These are phyloP conservation scores for Lathronympha strigana DNA, from an alignment of 2,888 invertebrate genomes.

Conservation along the genomic window DNA sequence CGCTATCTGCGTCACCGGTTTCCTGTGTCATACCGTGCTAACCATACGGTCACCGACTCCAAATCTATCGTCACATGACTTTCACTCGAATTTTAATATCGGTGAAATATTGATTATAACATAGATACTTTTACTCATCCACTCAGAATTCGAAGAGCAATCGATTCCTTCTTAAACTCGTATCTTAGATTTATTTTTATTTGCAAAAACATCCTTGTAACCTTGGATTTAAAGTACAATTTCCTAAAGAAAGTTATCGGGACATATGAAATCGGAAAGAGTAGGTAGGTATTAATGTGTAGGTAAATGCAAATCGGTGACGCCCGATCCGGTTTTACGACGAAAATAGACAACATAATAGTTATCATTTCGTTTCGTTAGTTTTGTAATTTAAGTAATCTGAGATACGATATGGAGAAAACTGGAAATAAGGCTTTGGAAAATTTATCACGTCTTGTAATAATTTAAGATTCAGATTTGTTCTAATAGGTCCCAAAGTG, in stretches of 20 bases:
- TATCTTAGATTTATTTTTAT: neutral
- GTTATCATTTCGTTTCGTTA: conserved; percentile 35
- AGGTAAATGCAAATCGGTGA: conserved; percentile 40
- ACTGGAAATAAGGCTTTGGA: neutral
- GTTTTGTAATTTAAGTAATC: conserved; percentile 42
- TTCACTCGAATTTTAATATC: conserved; percentile 48
- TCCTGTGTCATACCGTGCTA: neutral
- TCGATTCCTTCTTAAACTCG: neutral
- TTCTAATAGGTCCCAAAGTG: no score
- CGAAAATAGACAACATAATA: conserved; percentile 37
- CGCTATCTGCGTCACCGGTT: neutral
- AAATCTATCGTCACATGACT: conserved; percentile 43
- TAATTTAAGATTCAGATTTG: no score
- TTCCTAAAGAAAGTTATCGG: neutral
- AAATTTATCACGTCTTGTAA: no score
- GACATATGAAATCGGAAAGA: neutral
- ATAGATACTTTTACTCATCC: conserved; percentile 46
- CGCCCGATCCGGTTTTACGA: conserved; percentile 30
- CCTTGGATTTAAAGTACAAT: neutral
- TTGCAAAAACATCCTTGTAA: neutral
- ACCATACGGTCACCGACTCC: conserved; percentile 14
- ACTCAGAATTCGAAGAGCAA: conserved; percentile 38
- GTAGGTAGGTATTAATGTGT: conserved; percentile 5
- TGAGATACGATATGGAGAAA: conserved; percentile 29
- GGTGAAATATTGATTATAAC: conserved; percentile 48